Base-by-base conservation (phyloP, 2,113 vertebrate species). In the Hiodon tergisus region DNA sequence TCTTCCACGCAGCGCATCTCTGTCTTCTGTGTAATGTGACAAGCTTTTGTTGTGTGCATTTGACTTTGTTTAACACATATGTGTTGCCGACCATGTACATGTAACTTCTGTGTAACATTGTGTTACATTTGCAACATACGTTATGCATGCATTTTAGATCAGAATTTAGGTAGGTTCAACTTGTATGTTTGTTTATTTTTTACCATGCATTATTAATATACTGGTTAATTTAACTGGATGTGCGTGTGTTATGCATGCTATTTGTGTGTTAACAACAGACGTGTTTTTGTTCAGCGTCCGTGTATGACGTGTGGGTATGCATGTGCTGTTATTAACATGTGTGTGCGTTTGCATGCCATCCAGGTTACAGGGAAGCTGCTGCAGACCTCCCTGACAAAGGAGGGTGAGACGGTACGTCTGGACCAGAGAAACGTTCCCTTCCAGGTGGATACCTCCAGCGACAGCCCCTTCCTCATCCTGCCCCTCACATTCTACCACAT, bases 391-490 rank as follows among this genome's bases (percentile, higher is more conserved):
- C 86, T 94, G 69, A 95, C 94, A 50, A 95, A 95, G 85, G 95
- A 98, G 69, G 96, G 95, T 0, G 96, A 97, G 89, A 95, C 92
- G 50, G 87, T 99, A 13, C 89, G 91, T 0, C 90, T 98, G 83
- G 95, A 96, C 87, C 97, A 99, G 86, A 89, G 94, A 79, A 98
- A 98, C 0, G 97, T 99, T 77, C 86, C 93, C 58, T 98, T 98
- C 87, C 94, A 95, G 76, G 95, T 98, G 81, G 97, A 99, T 88
- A 98, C 94, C 0, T 94, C 96, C 47, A 97, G 90, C 0, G 95
- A 98, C 84, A 98, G 96, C 85, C 97, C 97, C 77, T 99, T 99
- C 87, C 94, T 99, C 87, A 96, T 98, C 82, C 87, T 98, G 0
- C 97, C 97, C 1, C 92, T 99, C 59, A 98, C 95, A 61, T 99